Evolutionary conservation across 1,140 invertebrate genomes (phyloP).

Genomic region (Leptinotarsa texana): DNA sequence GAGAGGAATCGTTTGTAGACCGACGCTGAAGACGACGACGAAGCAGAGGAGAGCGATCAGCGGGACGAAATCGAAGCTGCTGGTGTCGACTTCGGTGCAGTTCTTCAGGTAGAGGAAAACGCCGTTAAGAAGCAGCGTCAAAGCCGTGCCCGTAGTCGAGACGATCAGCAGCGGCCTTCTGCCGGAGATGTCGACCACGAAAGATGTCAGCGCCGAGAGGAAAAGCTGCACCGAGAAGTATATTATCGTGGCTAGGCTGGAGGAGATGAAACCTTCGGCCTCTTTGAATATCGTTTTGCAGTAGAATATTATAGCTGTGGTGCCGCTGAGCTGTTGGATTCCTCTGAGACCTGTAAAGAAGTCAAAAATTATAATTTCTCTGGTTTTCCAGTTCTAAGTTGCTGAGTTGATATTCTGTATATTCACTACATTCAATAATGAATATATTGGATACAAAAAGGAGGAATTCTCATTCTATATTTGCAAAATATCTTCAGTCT

Average conservation of each 20-base stretch:
- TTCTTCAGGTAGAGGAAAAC: conserved; percentile 65
- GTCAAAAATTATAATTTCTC: too few species aligned
- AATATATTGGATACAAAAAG: too few species aligned
- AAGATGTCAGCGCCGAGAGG: conserved; percentile 64
- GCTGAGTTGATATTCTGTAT: too few species aligned
- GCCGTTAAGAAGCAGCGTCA: conserved; percentile 61
- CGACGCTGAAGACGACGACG: conserved; percentile 71
- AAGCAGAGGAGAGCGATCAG: conserved; percentile 68
- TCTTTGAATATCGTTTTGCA: conserved; percentile 73
- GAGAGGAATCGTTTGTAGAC: conserved; percentile 72
- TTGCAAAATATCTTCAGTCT: too few species aligned
- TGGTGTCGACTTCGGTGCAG: conserved; percentile 45
- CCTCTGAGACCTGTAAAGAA: conserved; percentile 54
- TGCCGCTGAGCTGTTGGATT: conserved; percentile 76
- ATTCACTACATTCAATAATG: too few species aligned
- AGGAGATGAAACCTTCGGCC: conserved; percentile 56
- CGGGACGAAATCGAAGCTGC: conserved; percentile 63
- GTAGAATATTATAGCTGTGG: conserved; percentile 77
- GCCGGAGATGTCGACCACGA: conserved; percentile 73
- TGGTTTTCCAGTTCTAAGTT: too few species aligned
- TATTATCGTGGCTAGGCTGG: conserved; percentile 58
- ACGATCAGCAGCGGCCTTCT: conserved; percentile 69
- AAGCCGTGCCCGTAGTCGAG: conserved; percentile 62
- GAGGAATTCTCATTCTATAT: too few species aligned
- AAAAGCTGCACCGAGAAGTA: conserved; percentile 68